Evolutionary conservation across 2,888 invertebrate species (phyloP), one percentile per base, ranked within the genome.

Genomic region (Lepidochitona cinerea): DNA sequence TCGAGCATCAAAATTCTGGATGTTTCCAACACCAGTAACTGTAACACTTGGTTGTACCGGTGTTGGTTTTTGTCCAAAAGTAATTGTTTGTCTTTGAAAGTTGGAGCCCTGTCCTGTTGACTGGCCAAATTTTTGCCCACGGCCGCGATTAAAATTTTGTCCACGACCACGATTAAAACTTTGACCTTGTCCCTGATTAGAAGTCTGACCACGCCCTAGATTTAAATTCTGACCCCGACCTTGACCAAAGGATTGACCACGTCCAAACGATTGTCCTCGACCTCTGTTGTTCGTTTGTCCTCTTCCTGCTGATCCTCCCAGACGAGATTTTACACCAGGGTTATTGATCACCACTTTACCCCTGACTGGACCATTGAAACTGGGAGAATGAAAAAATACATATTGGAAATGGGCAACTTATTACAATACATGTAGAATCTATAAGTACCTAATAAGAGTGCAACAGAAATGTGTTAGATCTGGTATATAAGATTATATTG

Each of bases 1-100:
- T 29, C 81, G 52, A 3, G 79, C 81, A 75, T 79, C 79, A 70
- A 79, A 74, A 26, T 36, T 70, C 59, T 76, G 53, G 36, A 65
- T 70, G 52, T 70, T 75, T 5, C 74, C 76, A 37, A 72, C 69
- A 4, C 74, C 72, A 32, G 70, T 32, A 5, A 73, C 68, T 35
- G 12, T 36, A 37, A 37, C 33, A 23, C 33, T 49, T 6, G 29
- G 37, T 35, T 49, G 26, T 59, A 32, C 3, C 23, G 12, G 12
- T 26, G 23, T 23, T 14, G 14, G 23, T 29, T 18, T 26, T 29
- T 3, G 4, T 4, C 26, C 26, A 59, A 59, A 59, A 23, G 59
- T 59, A 59, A 59, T 32, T 14, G 29, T 23, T 59, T 32, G 29
- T 23, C 59, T 26, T 7, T n/a, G 54, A n/a, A 12, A 12, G 7